Evolutionary conservation across 1,140 invertebrate species (phyloP), one percentile per base, ranked within the genome.

Genomic region (Drosophila santomea): DNA sequence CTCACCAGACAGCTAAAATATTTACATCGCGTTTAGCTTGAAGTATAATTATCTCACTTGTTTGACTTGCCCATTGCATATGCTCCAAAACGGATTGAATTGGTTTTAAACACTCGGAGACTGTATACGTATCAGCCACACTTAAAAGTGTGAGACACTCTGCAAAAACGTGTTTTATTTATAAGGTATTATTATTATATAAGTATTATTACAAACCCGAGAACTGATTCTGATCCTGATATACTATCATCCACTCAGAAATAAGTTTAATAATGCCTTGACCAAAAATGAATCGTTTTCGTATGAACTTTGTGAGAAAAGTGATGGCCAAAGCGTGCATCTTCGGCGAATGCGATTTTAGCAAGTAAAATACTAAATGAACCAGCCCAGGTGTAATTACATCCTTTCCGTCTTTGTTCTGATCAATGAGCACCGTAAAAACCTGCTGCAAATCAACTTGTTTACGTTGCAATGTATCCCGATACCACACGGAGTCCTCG

Each of bases 401-500:
- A 74, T 92, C 91, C 36, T 91, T 92, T 28, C 91, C 91, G 39
- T 92, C 88, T 54, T 92, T 91, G 55, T 92, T 92, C 35, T 91
- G 91, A 63, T 92, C 91, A 20, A 92, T 90, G 0, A 92, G 79
- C 23, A 92, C 88, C 0, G 66, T 54, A 11, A 92, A 84, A 0
- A 92, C 78, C 62, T 92, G 90, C n/a, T 90, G 60, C 15, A 92
- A 32, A 55, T 92, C 64, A 1, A 91, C 88, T 28, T 86, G 80
- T 47, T 86, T 78, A 8, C 76, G 74, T 32, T 92, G 91, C 32
- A 92, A 59, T 2, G 86, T 84, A 48, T 92, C 91, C 0, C 90
- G 81, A 74, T 89, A 92, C 91, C 91, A 92, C 0, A 89, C 88
- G 0, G 91, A 92, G 23, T 82, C 72, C 11, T 90, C 55, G 0